phyloP scores from a whole-genome alignment of 2,888 invertebrate species.

The Cetonia aurata region DNA sequence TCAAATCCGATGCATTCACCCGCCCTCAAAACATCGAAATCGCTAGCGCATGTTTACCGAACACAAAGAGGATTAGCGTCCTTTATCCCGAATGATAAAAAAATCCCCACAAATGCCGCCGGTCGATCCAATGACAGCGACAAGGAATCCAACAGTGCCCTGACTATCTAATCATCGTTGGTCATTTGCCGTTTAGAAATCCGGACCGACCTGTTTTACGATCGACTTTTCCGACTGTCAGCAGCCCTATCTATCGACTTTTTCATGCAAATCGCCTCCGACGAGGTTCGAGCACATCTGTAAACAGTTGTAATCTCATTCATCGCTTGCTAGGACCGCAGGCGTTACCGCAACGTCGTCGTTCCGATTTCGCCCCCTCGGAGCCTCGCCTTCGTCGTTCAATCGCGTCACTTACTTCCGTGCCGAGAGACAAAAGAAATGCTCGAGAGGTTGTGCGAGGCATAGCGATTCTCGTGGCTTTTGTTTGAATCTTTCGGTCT shows the following conservation, averaged over 20 bases:
- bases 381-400: not conserved
- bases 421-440: slow-evolving; percentile 17
- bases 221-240: slow-evolving; percentile 51
- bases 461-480: slow-evolving; percentile 20
- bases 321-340: slow-evolving; percentile 40
- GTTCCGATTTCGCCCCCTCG: not conserved
- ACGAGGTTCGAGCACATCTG: slow-evolving; percentile 48
- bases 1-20: no score
- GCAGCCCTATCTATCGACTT: slow-evolving; percentile 53
- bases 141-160: not conserved
- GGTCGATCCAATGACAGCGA: no score
- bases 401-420: slow-evolving; percentile 9
- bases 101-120: no score
- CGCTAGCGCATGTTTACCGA: no score
- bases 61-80: no score
- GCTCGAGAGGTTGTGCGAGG: slow-evolving; percentile 3
- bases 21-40: no score
- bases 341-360: not conserved
- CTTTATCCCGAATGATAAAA: no score
- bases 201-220: slow-evolving; percentile 41
- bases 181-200: slow-evolving; percentile 18
- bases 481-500: slow-evolving; percentile 2
- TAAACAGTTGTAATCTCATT: slow-evolving; percentile 53
- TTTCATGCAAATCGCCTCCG: slow-evolving; percentile 54
- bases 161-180: slow-evolving; percentile 25